These are phyloP conservation scores for Hirundo rustica DNA, from an alignment of 2,797 vertebrate species.

Conservation along the genomic window DNA sequence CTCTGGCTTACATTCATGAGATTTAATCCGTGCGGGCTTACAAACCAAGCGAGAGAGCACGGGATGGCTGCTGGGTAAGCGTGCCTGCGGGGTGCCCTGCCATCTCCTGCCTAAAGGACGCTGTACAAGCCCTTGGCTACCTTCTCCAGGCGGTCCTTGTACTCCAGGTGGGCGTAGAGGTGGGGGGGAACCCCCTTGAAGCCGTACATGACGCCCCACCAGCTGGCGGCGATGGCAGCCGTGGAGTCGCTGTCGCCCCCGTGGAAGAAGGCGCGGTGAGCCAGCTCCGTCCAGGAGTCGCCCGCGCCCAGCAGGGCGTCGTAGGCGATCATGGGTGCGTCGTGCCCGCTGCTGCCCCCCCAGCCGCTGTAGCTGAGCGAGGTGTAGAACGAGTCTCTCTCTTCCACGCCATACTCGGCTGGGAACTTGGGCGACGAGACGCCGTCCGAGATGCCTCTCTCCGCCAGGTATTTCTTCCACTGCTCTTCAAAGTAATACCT, in stretches of 20 bases:
- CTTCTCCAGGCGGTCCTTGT: constrained; percentile 71
- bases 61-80: rapidly evolving
- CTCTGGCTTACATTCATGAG: rapidly evolving
- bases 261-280: constrained; percentile 80
- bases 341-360: constrained; percentile 82
- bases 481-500: constrained; percentile 80
- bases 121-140: constrained; percentile 69
- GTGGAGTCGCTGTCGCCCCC: constrained; percentile 84
- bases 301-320: constrained; percentile 79
- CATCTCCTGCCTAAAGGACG: rapidly evolving
- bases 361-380: constrained; percentile 75
- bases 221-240: constrained; percentile 75
- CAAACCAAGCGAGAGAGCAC: rapidly evolving
- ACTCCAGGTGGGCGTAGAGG: constrained; percentile 78
- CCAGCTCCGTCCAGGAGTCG: constrained; percentile 79
- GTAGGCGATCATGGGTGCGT: constrained; percentile 85
- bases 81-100: rapidly evolving
- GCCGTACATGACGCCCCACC: constrained; percentile 82
- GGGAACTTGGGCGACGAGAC: constrained; percentile 73
- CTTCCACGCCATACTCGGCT: constrained; percentile 64
- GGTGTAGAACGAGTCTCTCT: constrained; percentile 78
- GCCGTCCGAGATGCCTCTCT: constrained; percentile 77
- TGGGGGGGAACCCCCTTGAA: constrained; percentile 69
- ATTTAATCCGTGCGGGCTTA: rapidly evolving
- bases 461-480: constrained; percentile 77